phyloP scores from a whole-genome alignment of 2,113 vertebrate genomes.

The Lanius ludovicianus region DNA sequence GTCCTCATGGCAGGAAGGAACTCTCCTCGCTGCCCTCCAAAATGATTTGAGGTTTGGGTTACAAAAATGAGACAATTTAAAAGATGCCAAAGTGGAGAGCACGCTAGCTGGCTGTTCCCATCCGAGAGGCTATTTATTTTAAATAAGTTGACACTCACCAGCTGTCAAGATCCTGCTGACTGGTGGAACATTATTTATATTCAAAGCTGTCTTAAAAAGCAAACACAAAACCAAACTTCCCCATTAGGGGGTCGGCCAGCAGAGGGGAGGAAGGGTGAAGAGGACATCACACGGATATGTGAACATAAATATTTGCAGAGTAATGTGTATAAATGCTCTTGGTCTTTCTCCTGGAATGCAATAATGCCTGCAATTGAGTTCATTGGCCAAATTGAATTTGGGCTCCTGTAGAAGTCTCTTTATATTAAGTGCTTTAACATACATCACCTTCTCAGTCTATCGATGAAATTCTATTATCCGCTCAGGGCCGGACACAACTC shows the following conservation, averaged over 20 bases:
- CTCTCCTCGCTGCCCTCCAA: neutral
- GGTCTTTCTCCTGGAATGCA: constrained; percentile 60
- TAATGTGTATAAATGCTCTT: constrained; percentile 38
- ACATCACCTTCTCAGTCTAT: constrained; percentile 59
- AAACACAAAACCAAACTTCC: constrained; percentile 16
- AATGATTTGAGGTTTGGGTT: constrained; percentile 58
- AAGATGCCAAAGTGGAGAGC: constrained; percentile 34
- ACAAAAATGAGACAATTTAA: constrained; percentile 18
- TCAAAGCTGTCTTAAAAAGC: constrained; percentile 56
- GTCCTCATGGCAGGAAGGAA: neutral
- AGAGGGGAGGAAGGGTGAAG: constrained; percentile 49
- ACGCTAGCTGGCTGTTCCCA: constrained; percentile 5
- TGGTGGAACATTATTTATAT: constrained; percentile 56
- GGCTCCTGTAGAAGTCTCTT: constrained; percentile 68
- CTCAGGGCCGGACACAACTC: constrained; percentile 33
- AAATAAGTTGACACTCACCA: constrained; percentile 58
- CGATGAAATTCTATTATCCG: constrained; percentile 69
- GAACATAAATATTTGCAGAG: constrained; percentile 33
- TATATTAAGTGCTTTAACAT: constrained; percentile 73
- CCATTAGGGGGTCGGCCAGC: constrained; percentile 25
- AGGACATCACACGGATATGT: neutral
- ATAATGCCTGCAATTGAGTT: constrained; percentile 71
- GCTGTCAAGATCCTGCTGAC: constrained; percentile 62
- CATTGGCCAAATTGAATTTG: constrained; percentile 75
- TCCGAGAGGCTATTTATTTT: constrained; percentile 51